Evolutionary conservation across 2,888 invertebrate species (phyloP).

Genomic region (Caenorhabditis sp.): DNA sequence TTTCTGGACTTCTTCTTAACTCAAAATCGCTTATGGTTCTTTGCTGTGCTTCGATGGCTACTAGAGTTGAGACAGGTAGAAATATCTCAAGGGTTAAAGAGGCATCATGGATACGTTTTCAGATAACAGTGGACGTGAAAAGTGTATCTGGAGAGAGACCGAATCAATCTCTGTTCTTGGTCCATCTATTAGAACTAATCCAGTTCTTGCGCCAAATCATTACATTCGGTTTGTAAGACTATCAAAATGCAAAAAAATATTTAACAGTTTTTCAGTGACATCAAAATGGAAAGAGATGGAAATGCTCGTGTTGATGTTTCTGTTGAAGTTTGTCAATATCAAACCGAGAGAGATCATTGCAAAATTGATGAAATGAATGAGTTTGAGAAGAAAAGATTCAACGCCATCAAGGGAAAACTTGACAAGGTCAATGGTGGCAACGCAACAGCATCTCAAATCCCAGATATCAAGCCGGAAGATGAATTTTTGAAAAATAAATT

Average conservation of each 20-base stretch:
- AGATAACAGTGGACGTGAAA: slow-evolving; percentile 51
- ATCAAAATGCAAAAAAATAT: not conserved
- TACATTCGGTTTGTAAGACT: slow-evolving; percentile 43
- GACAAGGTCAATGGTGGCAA: slow-evolving; percentile 24
- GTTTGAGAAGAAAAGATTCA: slow-evolving; percentile 44
- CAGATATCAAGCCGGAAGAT: slow-evolving; percentile 25
- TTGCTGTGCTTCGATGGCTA: slow-evolving; percentile 67
- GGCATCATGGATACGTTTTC: not conserved
- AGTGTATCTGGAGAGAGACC: slow-evolving; percentile 57
- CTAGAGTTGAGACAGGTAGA: slow-evolving; percentile 56
- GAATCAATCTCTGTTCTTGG: slow-evolving; percentile 58
- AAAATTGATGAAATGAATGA: slow-evolving; percentile 53
- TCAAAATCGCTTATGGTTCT: slow-evolving; percentile 61
- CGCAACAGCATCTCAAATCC: slow-evolving; percentile 23
- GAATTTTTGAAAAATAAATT: slow-evolving; percentile 34
- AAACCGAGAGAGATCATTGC: slow-evolving; percentile 52
- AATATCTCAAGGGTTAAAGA: slow-evolving; percentile 10
- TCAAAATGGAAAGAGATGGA: slow-evolving; percentile 55
- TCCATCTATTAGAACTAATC: slow-evolving; percentile 58
- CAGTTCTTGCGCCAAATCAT: slow-evolving; percentile 58
- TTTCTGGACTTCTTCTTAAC: slow-evolving; percentile 67
- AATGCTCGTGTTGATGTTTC: slow-evolving; percentile 52
- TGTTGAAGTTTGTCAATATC: slow-evolving; percentile 59
- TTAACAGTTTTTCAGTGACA: slow-evolving; percentile 30
- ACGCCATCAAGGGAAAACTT: slow-evolving; percentile 48